Percentiles rank a stretch among this genome's conserved stretches.
These are phyloP conservation scores for Thamnophis elegans DNA, from an alignment of 2,797 vertebrate genomes.

Conservation along the genomic window DNA sequence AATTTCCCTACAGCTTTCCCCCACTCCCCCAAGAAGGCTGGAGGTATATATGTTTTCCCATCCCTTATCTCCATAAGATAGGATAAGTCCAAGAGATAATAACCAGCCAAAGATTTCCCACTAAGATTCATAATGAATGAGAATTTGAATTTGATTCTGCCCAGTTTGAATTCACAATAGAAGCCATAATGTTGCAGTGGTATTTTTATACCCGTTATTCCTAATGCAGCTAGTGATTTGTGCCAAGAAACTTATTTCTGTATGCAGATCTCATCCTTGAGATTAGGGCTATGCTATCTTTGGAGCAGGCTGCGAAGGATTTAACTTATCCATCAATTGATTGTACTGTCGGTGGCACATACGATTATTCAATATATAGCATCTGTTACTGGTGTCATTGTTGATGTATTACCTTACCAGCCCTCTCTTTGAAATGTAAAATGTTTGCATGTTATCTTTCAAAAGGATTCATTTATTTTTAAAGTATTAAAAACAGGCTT, in stretches of 20 bases:
- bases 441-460: constrained; percentile 39
- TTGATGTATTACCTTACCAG: constrained; percentile 48
- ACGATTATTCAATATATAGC: constrained; percentile 42
- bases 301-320: constrained; percentile 58
- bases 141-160: background rate
- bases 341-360: constrained; percentile 56
- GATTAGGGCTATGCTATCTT: constrained; percentile 4
- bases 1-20: background rate
- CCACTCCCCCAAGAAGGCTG: background rate
- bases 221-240: background rate
- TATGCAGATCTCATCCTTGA: background rate
- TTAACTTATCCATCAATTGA: constrained; percentile 61
- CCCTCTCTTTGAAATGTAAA: constrained; percentile 43
- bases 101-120: background rate
- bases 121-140: background rate
- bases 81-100: background rate
- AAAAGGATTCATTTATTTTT: constrained; percentile 40
- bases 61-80: background rate
- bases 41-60: background rate
- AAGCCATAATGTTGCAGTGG: background rate
- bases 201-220: background rate
- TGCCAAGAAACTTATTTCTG: background rate
- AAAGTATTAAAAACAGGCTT: constrained; percentile 11
- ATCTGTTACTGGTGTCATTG: constrained; percentile 44
- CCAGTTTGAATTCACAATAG: background rate